Percentiles rank a stretch among this genome's conserved stretches.
Conservation (phyloP, 2,113 vertebrate genomes). For the Sinocyclocheilus maitianheensis region DNA sequence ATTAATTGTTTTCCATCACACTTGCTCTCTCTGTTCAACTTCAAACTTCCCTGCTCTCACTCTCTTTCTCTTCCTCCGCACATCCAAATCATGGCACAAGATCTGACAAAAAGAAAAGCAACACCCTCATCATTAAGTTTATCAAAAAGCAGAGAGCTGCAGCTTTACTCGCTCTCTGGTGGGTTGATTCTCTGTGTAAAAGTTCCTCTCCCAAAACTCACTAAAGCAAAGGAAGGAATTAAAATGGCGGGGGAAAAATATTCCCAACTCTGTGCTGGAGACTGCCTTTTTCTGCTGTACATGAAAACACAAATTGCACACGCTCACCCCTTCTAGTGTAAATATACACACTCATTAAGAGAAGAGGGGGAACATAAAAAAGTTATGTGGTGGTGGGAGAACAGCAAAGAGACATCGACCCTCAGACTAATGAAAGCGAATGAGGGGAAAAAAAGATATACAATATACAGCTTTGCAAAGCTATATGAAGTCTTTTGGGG, state of each 20-base stretch:
- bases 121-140: constrained; percentile 46
- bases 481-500: constrained; percentile 25
- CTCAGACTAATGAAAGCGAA: constrained; percentile 37
- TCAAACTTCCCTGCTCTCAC: not conserved
- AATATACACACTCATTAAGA: constrained; percentile 79
- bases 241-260: constrained; percentile 69
- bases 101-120: constrained; percentile 56
- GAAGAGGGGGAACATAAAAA: constrained; percentile 74
- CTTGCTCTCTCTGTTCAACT: not conserved
- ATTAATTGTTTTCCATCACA: not conserved
- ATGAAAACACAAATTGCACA: constrained; percentile 77
- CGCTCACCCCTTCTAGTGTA: constrained; percentile 72
- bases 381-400: constrained; percentile 67
- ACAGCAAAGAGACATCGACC: not conserved
- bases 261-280: constrained; percentile 66
- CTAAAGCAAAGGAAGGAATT: constrained; percentile 66
- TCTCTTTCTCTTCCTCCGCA: constrained; percentile 32
- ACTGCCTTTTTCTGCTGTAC: constrained; percentile 68
- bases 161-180: constrained; percentile 33
- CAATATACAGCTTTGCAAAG: not conserved
- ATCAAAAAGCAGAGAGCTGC: constrained; percentile 54
- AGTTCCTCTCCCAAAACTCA: constrained; percentile 59
- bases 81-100: constrained; percentile 48
- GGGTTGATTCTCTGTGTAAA: constrained; percentile 38
- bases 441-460: not conserved